Evolutionary conservation across 2,888 invertebrate genomes (phyloP).

Genomic region (Drosophila maculinotata): DNA sequence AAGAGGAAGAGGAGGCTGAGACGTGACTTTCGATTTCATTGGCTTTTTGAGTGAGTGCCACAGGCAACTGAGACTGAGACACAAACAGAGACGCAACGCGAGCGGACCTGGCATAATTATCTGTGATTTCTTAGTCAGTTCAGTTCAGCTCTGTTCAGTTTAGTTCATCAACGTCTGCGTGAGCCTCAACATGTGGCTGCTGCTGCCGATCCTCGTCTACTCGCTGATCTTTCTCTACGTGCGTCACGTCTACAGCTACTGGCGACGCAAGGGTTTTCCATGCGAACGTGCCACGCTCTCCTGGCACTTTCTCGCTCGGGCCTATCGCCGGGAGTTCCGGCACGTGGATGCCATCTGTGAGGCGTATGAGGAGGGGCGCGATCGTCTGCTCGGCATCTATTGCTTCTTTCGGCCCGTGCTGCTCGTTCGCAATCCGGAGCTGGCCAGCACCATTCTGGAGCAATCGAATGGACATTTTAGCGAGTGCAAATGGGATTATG

Average conservation of each 20-base stretch:
- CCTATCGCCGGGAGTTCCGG: slow-evolving; percentile 80
- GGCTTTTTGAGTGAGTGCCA: slow-evolving; percentile 40
- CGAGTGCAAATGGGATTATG: slow-evolving; percentile 87
- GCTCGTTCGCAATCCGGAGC: slow-evolving; percentile 87
- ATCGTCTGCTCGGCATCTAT: slow-evolving; percentile 87
- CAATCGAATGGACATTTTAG: slow-evolving; percentile 88
- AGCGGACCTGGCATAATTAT: slow-evolving; percentile 69
- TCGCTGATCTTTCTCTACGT: slow-evolving; percentile 67
- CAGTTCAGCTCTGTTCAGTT: neutral
- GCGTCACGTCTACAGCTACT: slow-evolving; percentile 81
- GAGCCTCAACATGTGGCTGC: slow-evolving; percentile 77
- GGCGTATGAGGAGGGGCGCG: slow-evolving; percentile 75
- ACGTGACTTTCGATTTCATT: slow-evolving; percentile 72
- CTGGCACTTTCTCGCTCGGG: slow-evolving; percentile 65
- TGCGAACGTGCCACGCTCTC: slow-evolving; percentile 63
- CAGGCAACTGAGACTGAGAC: slow-evolving; percentile 52
- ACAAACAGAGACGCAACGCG: slow-evolving; percentile 2
- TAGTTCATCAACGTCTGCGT: slow-evolving; percentile 54
- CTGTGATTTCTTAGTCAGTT: slow-evolving; percentile 40
- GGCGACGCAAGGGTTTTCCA: slow-evolving; percentile 82
- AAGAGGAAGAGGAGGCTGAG: slow-evolving; percentile 18
- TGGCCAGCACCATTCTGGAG: slow-evolving; percentile 88
- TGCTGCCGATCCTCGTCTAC: slow-evolving; percentile 78
- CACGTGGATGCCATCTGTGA: slow-evolving; percentile 75
- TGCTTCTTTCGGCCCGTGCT: slow-evolving; percentile 88